Evolutionary conservation across 2,888 invertebrate genomes (phyloP), one percentile per base, ranked within the genome.

Genomic region (Celastrina argiolus): DNA sequence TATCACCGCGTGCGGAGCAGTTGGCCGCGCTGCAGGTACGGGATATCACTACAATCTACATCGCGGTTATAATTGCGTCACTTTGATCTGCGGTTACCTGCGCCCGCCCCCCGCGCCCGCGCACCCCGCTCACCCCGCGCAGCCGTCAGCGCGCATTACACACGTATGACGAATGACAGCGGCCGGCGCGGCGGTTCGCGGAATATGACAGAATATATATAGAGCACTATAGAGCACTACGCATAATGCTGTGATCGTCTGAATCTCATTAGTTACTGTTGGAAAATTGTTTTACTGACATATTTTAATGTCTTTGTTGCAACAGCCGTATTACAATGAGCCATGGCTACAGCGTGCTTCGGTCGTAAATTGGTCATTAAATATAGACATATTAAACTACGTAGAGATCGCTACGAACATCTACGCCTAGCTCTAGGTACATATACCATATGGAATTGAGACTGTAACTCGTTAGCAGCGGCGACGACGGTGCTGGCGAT

Each of bases 401-500:
- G 12, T 51, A 51, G 22, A 18, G 22, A 2, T 22, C 12, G 12
- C 51, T 22, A 51, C 3, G 22, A 22, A 51, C 5, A 3, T 51
- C 22, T 45, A 45, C 2, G 18, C 2, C 3, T 10, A 0, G 7
- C 18, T 10, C 45, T 8, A 36, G 36, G 6, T 45, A 18, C 45
- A 16, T 34, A 34, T 34, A 18, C 28, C 64, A 64, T 64, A 66
- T 69, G 69, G 71, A 72, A 72, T 73, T 73, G 74, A 74, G 75
- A 70, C 70, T 65, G 69, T 66, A 69, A 64, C 69, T 73, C 73
- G 74, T 73, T 68, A 67, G 69, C 70, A 67, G 74, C 69, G 69
- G 69, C 76, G 76, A 74, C 74, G 78, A 74, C 73, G 79, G 26
- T 31, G 31, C 7, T 7, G 31, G 5, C 5, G 6, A 3, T 31